Evolutionary conservation across 2,888 invertebrate species (phyloP), one percentile per base, ranked within the genome.

Genomic region (Xanthostigma xanthostigma): DNA sequence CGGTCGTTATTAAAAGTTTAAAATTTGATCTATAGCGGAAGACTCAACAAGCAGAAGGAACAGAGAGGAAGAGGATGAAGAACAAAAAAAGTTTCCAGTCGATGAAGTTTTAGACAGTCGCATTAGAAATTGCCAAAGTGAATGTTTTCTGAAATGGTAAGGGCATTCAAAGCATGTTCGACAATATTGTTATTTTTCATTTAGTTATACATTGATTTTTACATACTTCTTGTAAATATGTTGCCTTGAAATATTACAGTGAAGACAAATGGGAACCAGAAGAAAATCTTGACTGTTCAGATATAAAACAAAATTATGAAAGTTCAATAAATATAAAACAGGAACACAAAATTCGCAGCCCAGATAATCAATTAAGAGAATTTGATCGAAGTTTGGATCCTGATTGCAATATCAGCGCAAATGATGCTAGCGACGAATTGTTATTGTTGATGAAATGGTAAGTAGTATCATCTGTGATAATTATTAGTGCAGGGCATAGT

Each of bases 211-310:
- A 43, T 10, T 11, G 33, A 14, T 40, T n/a, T 36, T 17, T 36
- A 17, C 11, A n/a, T 8, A 11, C 8, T 6, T 6, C 3, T 27
- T 27, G 27, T 6, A 6, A 27, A 27, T 27, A 27, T 27, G 27
- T 27, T 6, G 1, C 27, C 3, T 27, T 27, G 6, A 27, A 27
- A 27, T 27, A 27, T 27, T 6, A 6, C 6, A 27, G 27, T 27
- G 27, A 27, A 6, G 78, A 81, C 51, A 83, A 85, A 1, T 89
- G 89, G 89, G 89, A 89, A 62, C 87, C 87, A 0, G 87, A 88
- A 60, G 74, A 75, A 45, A 79, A 89, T 62, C 70, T 90, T 46
- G 79, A 79, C 57, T 88, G 88, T 60, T 67, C 76, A 0, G 84
- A 85, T 41, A 65, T 87, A 8, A 83, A 89, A 27, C 27, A 27